A percentile compares a stretch with the other conserved stretches of the same genome.
phyloP scores from a whole-genome alignment of 2,113 vertebrate genomes.

The Sylvilagus bachmani region DNA sequence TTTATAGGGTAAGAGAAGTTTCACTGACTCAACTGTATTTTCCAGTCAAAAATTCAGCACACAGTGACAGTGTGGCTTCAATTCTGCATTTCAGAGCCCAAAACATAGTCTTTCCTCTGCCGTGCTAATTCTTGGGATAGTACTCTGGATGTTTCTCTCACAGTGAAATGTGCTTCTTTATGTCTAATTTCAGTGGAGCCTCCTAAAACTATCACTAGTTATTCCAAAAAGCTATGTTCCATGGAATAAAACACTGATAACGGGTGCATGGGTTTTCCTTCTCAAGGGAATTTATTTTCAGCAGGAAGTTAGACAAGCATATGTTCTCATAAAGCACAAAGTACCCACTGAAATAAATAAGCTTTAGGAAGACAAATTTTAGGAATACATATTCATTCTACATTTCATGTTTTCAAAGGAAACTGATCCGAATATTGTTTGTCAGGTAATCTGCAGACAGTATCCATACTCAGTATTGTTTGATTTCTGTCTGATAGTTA shows the following conservation, averaged over 20 bases:
- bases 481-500: constrained; percentile 33
- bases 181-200: neutral
- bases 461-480: neutral
- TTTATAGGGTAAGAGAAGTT: neutral
- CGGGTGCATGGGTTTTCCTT: neutral
- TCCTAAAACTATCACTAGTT: neutral
- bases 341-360: neutral
- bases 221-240: neutral
- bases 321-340: neutral
- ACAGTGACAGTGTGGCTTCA: accelerated
- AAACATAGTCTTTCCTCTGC: neutral
- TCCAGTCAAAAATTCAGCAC: neutral
- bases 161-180: neutral
- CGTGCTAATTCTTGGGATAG: neutral
- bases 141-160: neutral
- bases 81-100: neutral
- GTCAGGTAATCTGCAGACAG: neutral
- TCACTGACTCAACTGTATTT: neutral
- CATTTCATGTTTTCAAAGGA: neutral
- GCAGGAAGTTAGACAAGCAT: neutral
- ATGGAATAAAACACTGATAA: neutral
- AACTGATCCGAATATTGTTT: neutral
- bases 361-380: neutral
- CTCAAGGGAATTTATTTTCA: constrained; percentile 30
- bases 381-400: neutral